Evolutionary conservation across 2,113 vertebrate genomes (phyloP), one percentile per base, ranked within the genome.

Genomic region (Baryphthengus martii): DNA sequence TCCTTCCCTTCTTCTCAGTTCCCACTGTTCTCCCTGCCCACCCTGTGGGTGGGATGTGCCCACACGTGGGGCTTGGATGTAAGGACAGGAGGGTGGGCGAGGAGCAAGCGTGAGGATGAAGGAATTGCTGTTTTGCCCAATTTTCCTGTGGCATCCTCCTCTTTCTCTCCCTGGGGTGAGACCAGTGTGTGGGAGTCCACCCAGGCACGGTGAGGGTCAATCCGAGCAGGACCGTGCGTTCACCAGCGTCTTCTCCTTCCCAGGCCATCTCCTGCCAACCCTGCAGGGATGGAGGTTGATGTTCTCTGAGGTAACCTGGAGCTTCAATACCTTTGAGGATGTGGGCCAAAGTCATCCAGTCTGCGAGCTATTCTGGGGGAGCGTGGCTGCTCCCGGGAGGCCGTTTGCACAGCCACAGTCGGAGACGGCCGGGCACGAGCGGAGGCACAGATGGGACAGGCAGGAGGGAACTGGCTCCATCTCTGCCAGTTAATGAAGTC

Each of bases 281-380:
- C 9, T 1, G n/a, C 0, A 6, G 78, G 25, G 10, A 17, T 0
- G 8, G n/a, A 18, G 79, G 63, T 1, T 80, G n/a, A 4, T 82
- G 88, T 63, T 73, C 75, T 11, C 76, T 8, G 29, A 93, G 86
- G 83, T 92, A 93, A 95, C 90, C 85, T 1, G 1, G 78, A 82
- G 94, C 85, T 75, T 94, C 90, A 8, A 12, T 19, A 95, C 92
- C 95, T 93, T 95, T 93, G 86, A 96, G 96, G 94, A 96, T 95
- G 94, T 97, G 96, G 95, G 96, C 92, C 95, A 97, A 97, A 96
- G 96, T 97, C 96, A 94, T 47, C 13, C 71, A 70, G 90, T n/a
- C 88, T 83, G 94, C 16, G 86, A 95, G 90, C 90, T 96, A 97
- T 97, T 97, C 49, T 35, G 6, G 94, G 96, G 92, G 65, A 82